phyloP scores from a whole-genome alignment of 2,888 invertebrate genomes.

The Cantharis nigra region DNA sequence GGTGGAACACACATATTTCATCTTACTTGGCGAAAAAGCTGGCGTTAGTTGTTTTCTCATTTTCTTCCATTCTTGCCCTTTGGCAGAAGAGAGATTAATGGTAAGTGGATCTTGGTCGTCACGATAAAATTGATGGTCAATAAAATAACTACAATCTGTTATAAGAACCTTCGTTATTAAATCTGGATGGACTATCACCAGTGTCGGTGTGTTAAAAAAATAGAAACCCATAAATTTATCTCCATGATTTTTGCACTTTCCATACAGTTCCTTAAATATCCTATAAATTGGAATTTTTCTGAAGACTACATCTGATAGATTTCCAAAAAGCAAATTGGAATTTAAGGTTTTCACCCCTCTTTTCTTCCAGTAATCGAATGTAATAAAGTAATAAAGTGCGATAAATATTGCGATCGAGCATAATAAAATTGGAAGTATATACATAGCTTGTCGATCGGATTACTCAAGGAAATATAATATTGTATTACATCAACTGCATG shows the following conservation, averaged over 20 bases:
- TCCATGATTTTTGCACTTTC: conserved; percentile 5
- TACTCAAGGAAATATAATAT: too few relatives aligned
- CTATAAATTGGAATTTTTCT: neutral
- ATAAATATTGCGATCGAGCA: too few relatives aligned
- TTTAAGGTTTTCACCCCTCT: neutral
- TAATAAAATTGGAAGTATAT: too few relatives aligned
- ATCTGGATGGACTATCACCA: conserved; percentile 45
- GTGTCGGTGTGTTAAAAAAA: conserved; percentile 19
- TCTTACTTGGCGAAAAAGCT: conserved; percentile 58
- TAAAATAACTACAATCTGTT: conserved; percentile 55
- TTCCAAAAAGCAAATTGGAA: neutral
- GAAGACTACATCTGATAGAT: neutral
- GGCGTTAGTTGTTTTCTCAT: conserved; percentile 58
- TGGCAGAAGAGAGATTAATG: conserved; percentile 49
- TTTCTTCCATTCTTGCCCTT: conserved; percentile 57
- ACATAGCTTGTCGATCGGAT: too few relatives aligned
- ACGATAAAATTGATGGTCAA: conserved; percentile 52
- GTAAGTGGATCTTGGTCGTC: conserved; percentile 51
- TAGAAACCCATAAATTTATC: conserved; percentile 18
- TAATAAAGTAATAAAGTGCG: neutral
- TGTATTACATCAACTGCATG: too few relatives aligned
- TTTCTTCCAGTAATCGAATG: neutral
- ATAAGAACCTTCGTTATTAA: conserved; percentile 52
- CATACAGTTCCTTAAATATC: neutral
- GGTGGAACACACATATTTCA: conserved; percentile 56